Evolutionary conservation across 2,113 vertebrate species (phyloP), one percentile per base, ranked within the genome.

Genomic region (Coregonus clupeaformis): DNA sequence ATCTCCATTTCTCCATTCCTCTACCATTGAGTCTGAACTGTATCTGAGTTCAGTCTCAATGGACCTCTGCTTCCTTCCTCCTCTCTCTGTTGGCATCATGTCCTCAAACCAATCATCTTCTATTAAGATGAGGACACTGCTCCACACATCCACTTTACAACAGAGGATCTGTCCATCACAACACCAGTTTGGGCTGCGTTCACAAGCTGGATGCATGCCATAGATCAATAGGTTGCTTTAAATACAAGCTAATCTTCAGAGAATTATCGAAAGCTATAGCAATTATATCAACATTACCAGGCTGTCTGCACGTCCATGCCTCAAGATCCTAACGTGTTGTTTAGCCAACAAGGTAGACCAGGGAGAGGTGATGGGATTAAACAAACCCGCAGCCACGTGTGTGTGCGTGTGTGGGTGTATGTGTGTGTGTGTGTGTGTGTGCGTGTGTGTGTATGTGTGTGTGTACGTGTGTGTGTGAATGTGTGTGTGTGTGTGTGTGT

Each of bases 311-410:
- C 24, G 55, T 60, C 68, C 62, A 29, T 13, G 66, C 22, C 29
- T 77, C 22, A 30, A 74, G 67, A 55, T 78, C 47, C 49, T 73
- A 75, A 82, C 81, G 59, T 24, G 3, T 59, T 85, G 81, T 86
- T 85, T 81, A 67, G 70, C 68, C 87, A 85, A 87, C 82, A 87
- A n/a, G 82, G 66, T 42, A 77, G 72, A 24, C 71, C 13, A 3
- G 22, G 77, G 86, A 77, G 82, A 49, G 18, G 18, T 7, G 52
- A 20, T 59, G n/a, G 57, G 49, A 20, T 55, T 55, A 18, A 55
- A 16, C 3, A 55, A 36, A 36, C 7, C 36, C 36, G 6, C 36
- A 6, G 36, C 7, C 7, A 5, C 6, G 32, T 36, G 32, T 36
- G 32, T 36, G 6, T 36, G 30, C 6, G 30, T 32, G 30, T 6